Base-by-base conservation (phyloP, 2,797 vertebrate species). In the Centropyge bicolor region DNA sequence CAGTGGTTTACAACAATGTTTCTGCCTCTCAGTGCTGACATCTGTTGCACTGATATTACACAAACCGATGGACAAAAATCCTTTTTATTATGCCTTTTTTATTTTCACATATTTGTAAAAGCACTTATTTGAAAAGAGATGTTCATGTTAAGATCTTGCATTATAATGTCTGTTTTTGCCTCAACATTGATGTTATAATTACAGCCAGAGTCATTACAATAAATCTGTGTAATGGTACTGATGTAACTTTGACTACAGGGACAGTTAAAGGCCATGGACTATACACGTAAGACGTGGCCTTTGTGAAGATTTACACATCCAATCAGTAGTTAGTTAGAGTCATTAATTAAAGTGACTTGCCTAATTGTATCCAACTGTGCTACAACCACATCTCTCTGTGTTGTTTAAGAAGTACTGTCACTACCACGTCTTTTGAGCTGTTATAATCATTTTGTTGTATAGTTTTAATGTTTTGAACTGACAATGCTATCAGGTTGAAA, bases 251-350 rank as follows among this genome's bases (percentile, higher is more conserved):
- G 66, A 84, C 70, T 36, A 22, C 27, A 45, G 35, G 13, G 22
- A 20, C 59, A 64, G 40, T 77, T 80, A 79, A 84, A 87, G 85
- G 80, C 69, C 69, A 79, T 3, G 31, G 60, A 66, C 56, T 66
- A 40, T 82, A 66, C 62, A 84, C 74, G 74, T 84, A 24, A 76
- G 87, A 83, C 20, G 1, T 81, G 83, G 86, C 89, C 82, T 89
- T 89, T 85, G 63, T 35, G 72, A 76, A 83, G 85, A 86, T 89
- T 82, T 82, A 87, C 82, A 74, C 60, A 63, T 75, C 78, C 74
- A 86, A 83, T 89, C 79, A 81, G 51, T 45, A 55, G 35, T 77
- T 70, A 77, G 70, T 72, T 83, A 55, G 46, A 68, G 51, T 52
- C 84, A 88, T 89, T 84, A 70, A 86, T 89, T 69, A 61, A 41